Conservation (phyloP, 2,888 invertebrate genomes). For the Phengaris arion region DNA sequence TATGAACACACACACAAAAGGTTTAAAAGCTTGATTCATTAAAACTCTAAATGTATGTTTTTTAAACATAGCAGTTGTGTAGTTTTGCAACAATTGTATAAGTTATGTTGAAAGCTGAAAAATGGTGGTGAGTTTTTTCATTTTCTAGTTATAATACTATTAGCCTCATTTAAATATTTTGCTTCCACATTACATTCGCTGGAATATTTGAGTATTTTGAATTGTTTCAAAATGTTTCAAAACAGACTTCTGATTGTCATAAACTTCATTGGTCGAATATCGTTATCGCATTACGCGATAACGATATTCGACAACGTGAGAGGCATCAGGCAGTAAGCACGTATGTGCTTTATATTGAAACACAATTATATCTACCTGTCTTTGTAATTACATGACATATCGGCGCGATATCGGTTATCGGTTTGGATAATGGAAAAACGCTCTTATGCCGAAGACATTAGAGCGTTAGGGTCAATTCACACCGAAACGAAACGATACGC, state of each 20-base stretch:
- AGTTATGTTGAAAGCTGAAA: slow-evolving; percentile 1
- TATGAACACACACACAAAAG: slow-evolving; percentile 18
- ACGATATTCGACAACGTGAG: too few relatives aligned
- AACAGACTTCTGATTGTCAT: neutral
- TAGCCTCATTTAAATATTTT: slow-evolving; percentile 18
- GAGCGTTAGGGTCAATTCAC: too few relatives aligned
- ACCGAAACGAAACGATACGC: too few relatives aligned
- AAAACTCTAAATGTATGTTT: slow-evolving; percentile 1
- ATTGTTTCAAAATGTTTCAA: neutral
- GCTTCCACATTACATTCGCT: neutral
- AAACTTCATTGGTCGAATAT: too few relatives aligned
- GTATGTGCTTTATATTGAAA: too few relatives aligned
- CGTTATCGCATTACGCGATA: too few relatives aligned
- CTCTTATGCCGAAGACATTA: too few relatives aligned
- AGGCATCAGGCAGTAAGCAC: too few relatives aligned
- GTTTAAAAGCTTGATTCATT: slow-evolving; percentile 16
- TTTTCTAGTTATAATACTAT: neutral
- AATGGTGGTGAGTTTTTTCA: slow-evolving; percentile 1
- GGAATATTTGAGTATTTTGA: neutral
- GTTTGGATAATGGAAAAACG: too few relatives aligned
- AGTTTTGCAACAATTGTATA: slow-evolving; percentile 21
- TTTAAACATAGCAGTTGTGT: slow-evolving; percentile 18
- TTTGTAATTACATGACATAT: too few relatives aligned
- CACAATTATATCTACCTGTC: too few relatives aligned
- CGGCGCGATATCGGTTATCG: too few relatives aligned